Conservation (phyloP, 2,888 invertebrate species). For the Furcula furcula region DNA sequence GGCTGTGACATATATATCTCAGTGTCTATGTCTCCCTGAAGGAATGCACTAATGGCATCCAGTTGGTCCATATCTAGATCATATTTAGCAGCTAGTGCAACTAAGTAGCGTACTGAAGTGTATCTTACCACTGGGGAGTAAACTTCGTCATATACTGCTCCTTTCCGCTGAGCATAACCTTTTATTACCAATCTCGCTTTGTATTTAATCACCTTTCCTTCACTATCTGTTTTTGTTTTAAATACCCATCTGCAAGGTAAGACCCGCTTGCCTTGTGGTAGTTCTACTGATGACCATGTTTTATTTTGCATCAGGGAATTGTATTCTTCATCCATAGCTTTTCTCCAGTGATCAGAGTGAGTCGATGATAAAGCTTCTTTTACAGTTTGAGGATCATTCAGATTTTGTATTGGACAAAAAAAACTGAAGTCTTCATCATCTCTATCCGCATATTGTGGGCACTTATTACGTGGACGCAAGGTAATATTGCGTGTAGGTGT, state of each 20-base stretch:
- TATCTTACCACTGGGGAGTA: constrained; percentile 22
- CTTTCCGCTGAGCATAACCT: constrained; percentile 20
- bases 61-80: constrained; percentile 19
- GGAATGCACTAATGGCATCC: constrained; percentile 26
- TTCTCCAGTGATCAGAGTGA: constrained; percentile 13
- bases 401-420: constrained; percentile 11
- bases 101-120: no score
- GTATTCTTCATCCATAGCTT: constrained; percentile 14
- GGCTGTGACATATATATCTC: constrained; percentile 29
- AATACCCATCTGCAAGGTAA: constrained; percentile 9
- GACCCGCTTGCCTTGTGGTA: constrained; percentile 6
- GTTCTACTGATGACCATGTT: constrained; percentile 5
- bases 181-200: constrained; percentile 21
- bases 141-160: constrained; percentile 18
- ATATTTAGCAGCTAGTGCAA: constrained; percentile 20
- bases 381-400: constrained; percentile 11
- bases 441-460: background rate
- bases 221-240: constrained; percentile 10
- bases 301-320: constrained; percentile 10
- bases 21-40: constrained; percentile 24
- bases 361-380: constrained; percentile 14
- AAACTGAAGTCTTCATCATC: no score
- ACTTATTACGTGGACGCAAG: constrained; percentile 11
- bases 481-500: constrained; percentile 15
- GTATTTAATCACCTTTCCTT: constrained; percentile 8